phyloP scores from a whole-genome alignment of 2,797 vertebrate species.

The Picus viridis region DNA sequence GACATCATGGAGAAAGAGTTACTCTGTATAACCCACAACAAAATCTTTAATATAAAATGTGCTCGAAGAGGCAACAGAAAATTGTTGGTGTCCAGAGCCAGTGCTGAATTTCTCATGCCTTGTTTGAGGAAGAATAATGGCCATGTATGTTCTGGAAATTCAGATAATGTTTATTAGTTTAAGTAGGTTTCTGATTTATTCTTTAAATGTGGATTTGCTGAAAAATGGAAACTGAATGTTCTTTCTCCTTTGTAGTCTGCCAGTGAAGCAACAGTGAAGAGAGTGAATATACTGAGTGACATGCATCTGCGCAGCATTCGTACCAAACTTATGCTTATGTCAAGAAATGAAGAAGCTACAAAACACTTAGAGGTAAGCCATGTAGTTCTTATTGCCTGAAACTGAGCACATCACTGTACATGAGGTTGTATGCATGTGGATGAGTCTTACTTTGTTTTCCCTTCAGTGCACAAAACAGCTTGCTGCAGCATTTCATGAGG shows the following conservation, averaged over 20 bases:
- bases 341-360: slow-evolving; percentile 97
- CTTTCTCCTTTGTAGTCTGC: slow-evolving; percentile 83
- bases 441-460: slow-evolving; percentile 2
- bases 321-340: slow-evolving; percentile 97
- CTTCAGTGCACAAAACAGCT: slow-evolving; percentile 93
- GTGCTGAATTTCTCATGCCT: background rate
- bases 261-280: slow-evolving; percentile 93
- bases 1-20: background rate
- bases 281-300: slow-evolving; percentile 95
- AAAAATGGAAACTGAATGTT: background rate
- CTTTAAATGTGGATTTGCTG: background rate
- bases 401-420: background rate
- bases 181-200: background rate
- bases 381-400: background rate
- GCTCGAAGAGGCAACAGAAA: background rate
- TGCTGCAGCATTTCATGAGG: slow-evolving; percentile 97
- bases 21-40: background rate
- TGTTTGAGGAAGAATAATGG: background rate
- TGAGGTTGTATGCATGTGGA: background rate
- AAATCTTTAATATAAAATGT: background rate
- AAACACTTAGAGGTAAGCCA: slow-evolving; percentile 95
- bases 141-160: background rate
- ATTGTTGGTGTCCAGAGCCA: background rate
- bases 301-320: slow-evolving; percentile 98
- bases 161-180: background rate